Evolutionary conservation across 2,797 vertebrate species (phyloP).

Genomic region (Tragelaphus oryx): DNA sequence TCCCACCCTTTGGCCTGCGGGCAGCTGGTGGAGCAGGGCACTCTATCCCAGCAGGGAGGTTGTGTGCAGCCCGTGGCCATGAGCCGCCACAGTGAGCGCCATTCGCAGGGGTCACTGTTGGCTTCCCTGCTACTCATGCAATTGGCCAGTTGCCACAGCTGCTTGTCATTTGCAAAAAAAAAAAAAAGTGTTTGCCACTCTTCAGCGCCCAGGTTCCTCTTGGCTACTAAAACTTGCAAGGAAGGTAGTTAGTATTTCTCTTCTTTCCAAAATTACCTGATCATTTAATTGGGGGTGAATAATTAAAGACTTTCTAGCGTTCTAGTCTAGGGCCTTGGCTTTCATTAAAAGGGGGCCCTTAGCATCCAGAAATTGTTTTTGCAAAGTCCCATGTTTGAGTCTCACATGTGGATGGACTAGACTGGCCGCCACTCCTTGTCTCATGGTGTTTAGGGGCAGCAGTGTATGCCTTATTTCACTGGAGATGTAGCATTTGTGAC

Average conservation of each 20-base stretch:
- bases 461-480: neutral
- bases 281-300: neutral
- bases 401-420: neutral
- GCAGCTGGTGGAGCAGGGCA: neutral
- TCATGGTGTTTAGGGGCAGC: neutral
- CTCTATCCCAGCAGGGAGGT: neutral
- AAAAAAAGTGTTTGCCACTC: neutral
- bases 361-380: neutral
- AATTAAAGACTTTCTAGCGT: neutral
- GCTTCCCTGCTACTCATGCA: neutral
- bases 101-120: neutral
- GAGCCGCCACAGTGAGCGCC: neutral
- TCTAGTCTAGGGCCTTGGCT: neutral
- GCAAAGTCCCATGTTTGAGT: neutral
- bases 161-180: neutral
- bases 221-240: neutral
- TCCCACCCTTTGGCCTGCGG: neutral
- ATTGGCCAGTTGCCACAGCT: neutral
- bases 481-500: neutral
- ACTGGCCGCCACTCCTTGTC: neutral
- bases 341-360: neutral
- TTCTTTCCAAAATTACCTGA: slow-evolving; percentile 9
- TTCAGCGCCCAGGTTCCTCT: neutral
- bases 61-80: neutral
- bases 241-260: neutral